These are phyloP conservation scores for Perca flavescens DNA, from an alignment of 2,113 vertebrate genomes.

Conservation along the genomic window DNA sequence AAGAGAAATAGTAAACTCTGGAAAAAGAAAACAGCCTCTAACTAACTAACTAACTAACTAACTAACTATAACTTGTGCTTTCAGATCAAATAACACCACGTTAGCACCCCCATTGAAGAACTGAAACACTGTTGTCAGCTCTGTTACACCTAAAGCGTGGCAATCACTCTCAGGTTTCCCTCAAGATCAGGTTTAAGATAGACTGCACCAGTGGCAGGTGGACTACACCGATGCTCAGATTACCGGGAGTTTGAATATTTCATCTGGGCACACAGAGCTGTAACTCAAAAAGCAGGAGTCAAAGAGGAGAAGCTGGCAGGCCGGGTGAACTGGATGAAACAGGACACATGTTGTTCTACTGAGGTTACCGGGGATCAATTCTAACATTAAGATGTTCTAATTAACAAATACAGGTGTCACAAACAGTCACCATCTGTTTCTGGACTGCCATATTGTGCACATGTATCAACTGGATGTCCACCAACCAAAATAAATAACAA, in stretches of 20 bases:
- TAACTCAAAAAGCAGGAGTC: slow-evolving; percentile 67
- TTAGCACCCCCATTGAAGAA: neutral
- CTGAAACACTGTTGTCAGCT: slow-evolving; percentile 31
- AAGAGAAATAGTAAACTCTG: neutral
- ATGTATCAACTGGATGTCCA: slow-evolving; percentile 45
- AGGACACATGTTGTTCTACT: slow-evolving; percentile 34
- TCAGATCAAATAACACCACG: slow-evolving; percentile 37
- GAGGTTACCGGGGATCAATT: slow-evolving; percentile 48
- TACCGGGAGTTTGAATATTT: slow-evolving; percentile 82
- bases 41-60: too few relatives aligned
- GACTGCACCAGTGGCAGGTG: slow-evolving; percentile 59
- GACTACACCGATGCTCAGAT: slow-evolving; percentile 57
- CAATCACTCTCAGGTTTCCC: slow-evolving; percentile 66
- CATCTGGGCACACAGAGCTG: slow-evolving; percentile 54
- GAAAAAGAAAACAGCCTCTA: neutral
- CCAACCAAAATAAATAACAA: slow-evolving; percentile 61
- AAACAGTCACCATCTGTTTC: neutral
- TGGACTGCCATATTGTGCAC: neutral
- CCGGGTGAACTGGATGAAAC: slow-evolving; percentile 44
- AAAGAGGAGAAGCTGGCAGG: slow-evolving; percentile 28
- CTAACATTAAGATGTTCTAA: slow-evolving; percentile 43
- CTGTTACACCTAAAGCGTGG: slow-evolving; percentile 60
- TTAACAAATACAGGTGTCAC: slow-evolving; percentile 47
- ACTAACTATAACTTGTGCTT: slow-evolving; percentile 1
- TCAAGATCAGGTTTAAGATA: slow-evolving; percentile 71